phyloP scores from a whole-genome alignment of 2,797 vertebrate species.

The Centroberyx gerrardi region DNA sequence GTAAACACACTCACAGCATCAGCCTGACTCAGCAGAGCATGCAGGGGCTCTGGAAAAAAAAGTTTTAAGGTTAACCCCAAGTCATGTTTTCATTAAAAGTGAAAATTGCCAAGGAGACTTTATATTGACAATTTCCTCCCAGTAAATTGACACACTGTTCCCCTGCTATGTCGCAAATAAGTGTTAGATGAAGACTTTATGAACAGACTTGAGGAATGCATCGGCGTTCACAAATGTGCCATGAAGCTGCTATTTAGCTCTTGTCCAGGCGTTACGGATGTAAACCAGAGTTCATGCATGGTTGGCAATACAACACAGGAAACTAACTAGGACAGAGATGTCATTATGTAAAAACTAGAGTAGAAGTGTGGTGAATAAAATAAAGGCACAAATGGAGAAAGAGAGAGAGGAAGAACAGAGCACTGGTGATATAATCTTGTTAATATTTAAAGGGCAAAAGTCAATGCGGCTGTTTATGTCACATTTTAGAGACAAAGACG shows the following conservation, averaged over 20 bases:
- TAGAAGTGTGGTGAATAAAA: background rate
- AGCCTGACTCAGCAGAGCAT: conserved; percentile 59
- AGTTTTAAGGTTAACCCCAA: conserved; percentile 46
- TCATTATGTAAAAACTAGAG: background rate
- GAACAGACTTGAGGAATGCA: conserved; percentile 5
- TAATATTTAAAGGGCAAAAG: conserved; percentile 43
- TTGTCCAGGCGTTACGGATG: background rate
- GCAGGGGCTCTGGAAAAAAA: conserved; percentile 38
- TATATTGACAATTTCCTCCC: too few relatives aligned
- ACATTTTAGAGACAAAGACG: conserved; percentile 9
- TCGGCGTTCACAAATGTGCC: background rate
- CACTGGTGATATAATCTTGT: conserved; percentile 40
- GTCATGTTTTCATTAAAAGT: conserved; percentile 1
- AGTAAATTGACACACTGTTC: too few relatives aligned
- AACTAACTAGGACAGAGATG: background rate
- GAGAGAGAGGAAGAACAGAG: conserved; percentile 15
- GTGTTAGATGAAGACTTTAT: background rate
- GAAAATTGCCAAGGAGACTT: conserved; percentile 7
- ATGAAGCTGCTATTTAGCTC: background rate
- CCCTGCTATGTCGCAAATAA: too few relatives aligned
- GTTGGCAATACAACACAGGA: background rate
- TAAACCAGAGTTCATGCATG: too few relatives aligned
- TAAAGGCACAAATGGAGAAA: conserved; percentile 6
- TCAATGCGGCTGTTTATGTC: conserved; percentile 37
- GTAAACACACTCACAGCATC: background rate